Percentiles rank a stretch among this genome's conserved stretches.
These are phyloP conservation scores for Copidosoma floridanum DNA, from an alignment of 1,140 invertebrate genomes.

Conservation along the genomic window DNA sequence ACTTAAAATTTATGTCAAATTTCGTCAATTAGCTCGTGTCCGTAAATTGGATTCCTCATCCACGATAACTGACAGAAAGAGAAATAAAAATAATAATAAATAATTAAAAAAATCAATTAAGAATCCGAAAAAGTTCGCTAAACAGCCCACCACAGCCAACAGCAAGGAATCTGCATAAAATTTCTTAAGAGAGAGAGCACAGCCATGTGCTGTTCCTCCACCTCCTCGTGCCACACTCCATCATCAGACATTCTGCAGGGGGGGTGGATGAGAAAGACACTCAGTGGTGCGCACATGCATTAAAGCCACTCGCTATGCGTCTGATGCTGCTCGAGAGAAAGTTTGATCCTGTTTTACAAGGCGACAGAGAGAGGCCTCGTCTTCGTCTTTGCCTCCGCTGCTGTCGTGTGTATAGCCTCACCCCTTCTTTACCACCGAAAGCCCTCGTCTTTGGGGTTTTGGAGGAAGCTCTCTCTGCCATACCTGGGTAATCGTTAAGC, in stretches of 20 bases:
- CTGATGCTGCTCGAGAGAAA: conserved; percentile 3
- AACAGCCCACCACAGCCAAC: no score
- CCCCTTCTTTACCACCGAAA: not conserved
- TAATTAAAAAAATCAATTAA: no score
- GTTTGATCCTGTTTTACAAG: conserved; percentile 8
- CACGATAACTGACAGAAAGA: no score
- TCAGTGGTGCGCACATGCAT: not conserved
- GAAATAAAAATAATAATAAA: no score
- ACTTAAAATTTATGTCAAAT: no score
- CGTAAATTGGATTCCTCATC: no score
- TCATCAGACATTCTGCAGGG: no score
- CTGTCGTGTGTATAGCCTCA: not conserved
- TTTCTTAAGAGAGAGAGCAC: not conserved
- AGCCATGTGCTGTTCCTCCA: not conserved
- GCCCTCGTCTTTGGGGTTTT: not conserved
- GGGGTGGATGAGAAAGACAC: not conserved
- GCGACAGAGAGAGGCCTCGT: not conserved
- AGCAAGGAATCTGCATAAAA: not conserved
- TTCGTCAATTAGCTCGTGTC: no score
- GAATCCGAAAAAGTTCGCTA: no score
- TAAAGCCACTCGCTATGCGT: no score
- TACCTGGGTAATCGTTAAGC: conserved; percentile 10
- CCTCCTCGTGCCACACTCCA: not conserved
- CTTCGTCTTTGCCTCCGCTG: not conserved
- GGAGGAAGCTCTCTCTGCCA: no score